Percentiles rank a stretch among this genome's conserved stretches.
phyloP scores from a whole-genome alignment of 1,140 invertebrate species.

The Carcinoscorpius rotundicauda region DNA sequence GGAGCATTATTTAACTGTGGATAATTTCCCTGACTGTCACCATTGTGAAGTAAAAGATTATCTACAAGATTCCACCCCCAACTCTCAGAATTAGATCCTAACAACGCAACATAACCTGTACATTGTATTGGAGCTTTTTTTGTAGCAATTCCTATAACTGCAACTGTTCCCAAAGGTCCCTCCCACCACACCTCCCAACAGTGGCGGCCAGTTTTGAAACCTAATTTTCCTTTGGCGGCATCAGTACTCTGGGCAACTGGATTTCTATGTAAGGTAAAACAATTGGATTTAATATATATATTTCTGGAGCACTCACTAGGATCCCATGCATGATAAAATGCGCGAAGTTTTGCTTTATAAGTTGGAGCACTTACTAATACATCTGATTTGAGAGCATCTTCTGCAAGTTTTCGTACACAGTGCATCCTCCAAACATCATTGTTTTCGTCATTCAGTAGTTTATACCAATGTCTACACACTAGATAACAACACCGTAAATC shows the following conservation, averaged over 20 bases:
- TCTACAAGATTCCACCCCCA: slow-evolving; percentile 99
- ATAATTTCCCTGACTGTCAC: slow-evolving; percentile 88
- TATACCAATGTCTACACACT: slow-evolving; percentile 89
- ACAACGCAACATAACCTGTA: slow-evolving; percentile 84
- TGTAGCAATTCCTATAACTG: slow-evolving; percentile 88
- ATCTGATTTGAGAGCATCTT: slow-evolving; percentile 85
- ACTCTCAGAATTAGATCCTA: slow-evolving; percentile 91
- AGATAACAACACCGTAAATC: slow-evolving; percentile 78
- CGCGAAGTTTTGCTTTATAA: slow-evolving; percentile 87
- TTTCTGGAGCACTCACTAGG: slow-evolving; percentile 93
- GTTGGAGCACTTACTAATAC: slow-evolving; percentile 75
- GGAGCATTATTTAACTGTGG: slow-evolving; percentile 92
- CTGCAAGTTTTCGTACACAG: slow-evolving; percentile 70
- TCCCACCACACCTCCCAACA: slow-evolving; percentile 99
- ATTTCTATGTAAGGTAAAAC: slow-evolving; percentile 94
- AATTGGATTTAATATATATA: slow-evolving; percentile 92
- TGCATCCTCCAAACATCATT: slow-evolving; percentile 90
- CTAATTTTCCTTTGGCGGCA: slow-evolving; percentile 83
- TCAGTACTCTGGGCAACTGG: slow-evolving; percentile 98
- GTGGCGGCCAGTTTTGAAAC: slow-evolving; percentile 84
- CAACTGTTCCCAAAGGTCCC: slow-evolving; percentile 90
- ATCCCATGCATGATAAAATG: slow-evolving; percentile 94
- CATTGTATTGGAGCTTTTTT: slow-evolving; percentile 79
- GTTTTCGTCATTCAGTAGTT: slow-evolving; percentile 81
- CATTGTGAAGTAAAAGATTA: slow-evolving; percentile 93